Evolutionary conservation across 2,797 vertebrate species (phyloP).

Genomic region (Xiphophorus birchmanni): DNA sequence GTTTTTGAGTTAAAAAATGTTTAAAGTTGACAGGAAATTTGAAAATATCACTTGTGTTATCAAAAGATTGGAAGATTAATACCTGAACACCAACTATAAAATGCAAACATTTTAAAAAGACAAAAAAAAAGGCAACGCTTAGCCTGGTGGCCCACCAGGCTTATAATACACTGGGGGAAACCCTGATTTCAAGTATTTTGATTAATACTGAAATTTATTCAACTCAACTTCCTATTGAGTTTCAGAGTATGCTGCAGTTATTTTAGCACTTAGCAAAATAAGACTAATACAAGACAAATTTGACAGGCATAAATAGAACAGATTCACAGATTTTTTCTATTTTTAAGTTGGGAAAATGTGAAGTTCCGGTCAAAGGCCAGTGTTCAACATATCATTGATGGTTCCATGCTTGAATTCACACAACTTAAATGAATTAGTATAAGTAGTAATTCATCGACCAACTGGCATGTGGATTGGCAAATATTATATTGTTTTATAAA

Average conservation of each 20-base stretch:
- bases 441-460: not conserved
- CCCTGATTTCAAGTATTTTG: not conserved
- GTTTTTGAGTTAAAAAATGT: too few species aligned
- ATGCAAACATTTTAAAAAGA: too few species aligned
- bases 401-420: not conserved
- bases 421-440: not conserved
- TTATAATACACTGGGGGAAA: too few species aligned
- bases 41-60: too few species aligned
- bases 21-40: too few species aligned
- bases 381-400: not conserved
- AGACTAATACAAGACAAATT: not conserved
- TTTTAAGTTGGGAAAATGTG: too few species aligned
- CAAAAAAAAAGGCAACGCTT: too few species aligned
- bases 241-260: not conserved
- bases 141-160: too few species aligned
- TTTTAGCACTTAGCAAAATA: not conserved
- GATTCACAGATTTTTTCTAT: too few species aligned
- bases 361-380: too few species aligned
- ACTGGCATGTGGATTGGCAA: not conserved
- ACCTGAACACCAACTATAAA: too few species aligned
- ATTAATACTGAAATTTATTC: not conserved
- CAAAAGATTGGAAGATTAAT: too few species aligned
- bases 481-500: not conserved
- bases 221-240: not conserved
- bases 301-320: not conserved